These are phyloP conservation scores for Cinara cedri DNA, from an alignment of 2,888 invertebrate species.

Conservation along the genomic window DNA sequence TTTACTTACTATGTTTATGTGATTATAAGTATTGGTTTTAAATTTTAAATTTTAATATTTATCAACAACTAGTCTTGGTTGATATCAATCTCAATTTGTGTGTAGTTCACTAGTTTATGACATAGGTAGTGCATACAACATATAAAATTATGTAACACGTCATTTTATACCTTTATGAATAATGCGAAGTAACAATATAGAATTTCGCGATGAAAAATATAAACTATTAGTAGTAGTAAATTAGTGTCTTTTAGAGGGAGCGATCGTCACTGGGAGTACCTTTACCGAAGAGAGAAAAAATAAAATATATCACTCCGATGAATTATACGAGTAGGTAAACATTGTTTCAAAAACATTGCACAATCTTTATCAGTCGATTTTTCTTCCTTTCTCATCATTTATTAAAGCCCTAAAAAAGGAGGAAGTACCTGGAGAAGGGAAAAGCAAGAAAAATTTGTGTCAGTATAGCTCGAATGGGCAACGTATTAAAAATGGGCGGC, in stretches of 20 bases:
- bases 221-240: not conserved
- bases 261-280: too few relatives aligned
- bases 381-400: conserved; percentile 36
- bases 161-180: too few relatives aligned
- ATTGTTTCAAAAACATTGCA: conserved; percentile 49
- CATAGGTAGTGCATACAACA: too few relatives aligned
- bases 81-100: too few relatives aligned
- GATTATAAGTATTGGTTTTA: too few relatives aligned
- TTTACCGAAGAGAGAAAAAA: not conserved
- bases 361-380: conserved; percentile 48
- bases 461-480: conserved; percentile 42
- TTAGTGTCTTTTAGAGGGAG: not conserved
- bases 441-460: conserved; percentile 53
- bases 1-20: too few relatives aligned
- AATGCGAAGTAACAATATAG: too few relatives aligned
- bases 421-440: conserved; percentile 35
- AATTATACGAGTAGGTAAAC: conserved; percentile 39
- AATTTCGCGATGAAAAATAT: too few relatives aligned
- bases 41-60: too few relatives aligned
- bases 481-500: conserved; percentile 51
- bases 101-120: too few relatives aligned
- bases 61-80: too few relatives aligned
- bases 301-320: not conserved
- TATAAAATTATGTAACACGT: too few relatives aligned
- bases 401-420: conserved; percentile 39